Evolutionary conservation across 2,113 vertebrate species (phyloP), one percentile per base, ranked within the genome.

Genomic region (Sylvilagus bachmani): DNA sequence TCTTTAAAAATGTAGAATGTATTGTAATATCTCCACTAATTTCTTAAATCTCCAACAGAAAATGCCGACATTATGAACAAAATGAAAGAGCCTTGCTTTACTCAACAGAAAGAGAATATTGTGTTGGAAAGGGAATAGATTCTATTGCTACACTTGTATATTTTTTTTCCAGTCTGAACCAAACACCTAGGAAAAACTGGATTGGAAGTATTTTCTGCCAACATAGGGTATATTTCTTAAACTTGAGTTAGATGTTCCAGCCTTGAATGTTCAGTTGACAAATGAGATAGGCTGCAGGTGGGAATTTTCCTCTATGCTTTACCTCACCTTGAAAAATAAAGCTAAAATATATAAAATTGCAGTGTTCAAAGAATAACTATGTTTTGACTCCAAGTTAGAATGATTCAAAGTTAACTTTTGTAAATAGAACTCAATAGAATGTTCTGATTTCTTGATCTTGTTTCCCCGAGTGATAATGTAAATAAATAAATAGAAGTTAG

Each of bases 261-360:
- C 6, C 55, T 81, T 93, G n/a, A 75, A 70, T n/a, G 25, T 44
- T 38, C 24, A 79, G 33, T 49, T 74, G 61, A 81, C 70, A 86
- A 94, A 77, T 81, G 79, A 91, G 12, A 58, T 75, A 82, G 64
- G 16, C 9, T 86, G 44, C 21, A 71, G 81, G 6, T 71, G 21
- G 36, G 22, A 92, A 85, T 86, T 92, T 77, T 89, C 58, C 16
- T 86, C 36, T 58, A 33, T 38, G 62, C 2, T 55, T 89, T 86
- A 89, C 75, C 78, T 92, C 21, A 77, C 44, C 61, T 89, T 89
- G 69, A 75, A 89, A 96, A 94, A 89, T n/a, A 58, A 95, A 89
- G 49, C 53, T 81, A 96, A 91, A 91, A 77, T 58, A 89, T 16
- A 62, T 33, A 51, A 55, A 49, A 77, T 51, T 58, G 33, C 21